Evolutionary conservation across 1,140 invertebrate genomes (phyloP), one percentile per base, ranked within the genome.

Genomic region (Eciton burchellii): DNA sequence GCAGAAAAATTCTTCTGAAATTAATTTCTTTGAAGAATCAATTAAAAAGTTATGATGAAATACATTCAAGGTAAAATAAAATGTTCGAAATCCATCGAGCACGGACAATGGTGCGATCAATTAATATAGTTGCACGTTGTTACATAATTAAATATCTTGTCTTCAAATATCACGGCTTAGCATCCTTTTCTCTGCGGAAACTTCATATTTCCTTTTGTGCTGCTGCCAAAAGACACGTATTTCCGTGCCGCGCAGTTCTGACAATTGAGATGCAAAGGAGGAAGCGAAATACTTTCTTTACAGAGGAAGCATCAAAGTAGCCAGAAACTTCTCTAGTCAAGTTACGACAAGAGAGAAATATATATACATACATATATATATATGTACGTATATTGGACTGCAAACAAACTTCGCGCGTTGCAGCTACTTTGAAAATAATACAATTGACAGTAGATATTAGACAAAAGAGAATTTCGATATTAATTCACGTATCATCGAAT

Each of bases 191-290:
- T 35, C 9, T 68, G 49, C 12, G 68, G 56, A 70, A 79, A 57
- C 63, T 79, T 79, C 45, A 3, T 29, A 79, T 79, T 26, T 70
- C 26, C 63, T 57, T 56, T 45, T 68, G 26, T 43, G 62, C 49
- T 68, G 54, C 47, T 26, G 52, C 49, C 54, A 29, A 21, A 68
- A 79, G 63, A 49, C 65, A 56, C n/a, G 74, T 43, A 79, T 47
- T 43, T 62, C 19, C 14, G 21, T 26, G 12, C 21, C 49, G 70
- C 56, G 54, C 66, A 79, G 63, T 79, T 79, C 60, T 79, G 63
- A 79, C 74, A 79, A 79, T 79, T 79, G 74, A 79, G 63, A 79
- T 79, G 74, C 63, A 70, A 79, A 70, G 16, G 41, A 70, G 45
- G 35, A 70, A 21, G 54, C 49, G 49, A 24, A 79, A 79, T 79